Conservation (phyloP, 1,140 invertebrate species). For the Drosophila auraria region DNA sequence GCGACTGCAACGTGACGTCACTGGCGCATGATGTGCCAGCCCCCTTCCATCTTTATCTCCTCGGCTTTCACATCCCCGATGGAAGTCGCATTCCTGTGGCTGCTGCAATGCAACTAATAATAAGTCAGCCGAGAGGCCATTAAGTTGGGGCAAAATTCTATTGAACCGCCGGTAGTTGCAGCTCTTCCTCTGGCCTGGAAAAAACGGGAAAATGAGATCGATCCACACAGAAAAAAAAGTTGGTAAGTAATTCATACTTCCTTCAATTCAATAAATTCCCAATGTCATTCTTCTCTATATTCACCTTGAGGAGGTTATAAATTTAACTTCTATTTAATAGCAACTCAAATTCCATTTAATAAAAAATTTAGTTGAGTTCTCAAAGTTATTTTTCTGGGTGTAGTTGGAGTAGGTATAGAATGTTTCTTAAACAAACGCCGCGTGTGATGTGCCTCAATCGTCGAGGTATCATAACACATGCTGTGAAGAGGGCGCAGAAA, state of each 20-base stretch:
- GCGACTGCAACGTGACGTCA: constrained; percentile 44
- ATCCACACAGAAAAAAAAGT: background rate
- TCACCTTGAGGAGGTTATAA: no score
- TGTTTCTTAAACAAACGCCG: constrained; percentile 67
- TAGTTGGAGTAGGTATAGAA: constrained; percentile 1
- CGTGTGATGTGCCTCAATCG: constrained; percentile 71
- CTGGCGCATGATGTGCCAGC: background rate
- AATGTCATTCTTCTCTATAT: no score
- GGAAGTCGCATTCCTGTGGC: constrained; percentile 26
- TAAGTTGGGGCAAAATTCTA: constrained; percentile 43
- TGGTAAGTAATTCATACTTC: background rate
- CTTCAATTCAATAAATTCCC: no score
- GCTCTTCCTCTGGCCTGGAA: background rate
- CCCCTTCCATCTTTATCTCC: background rate
- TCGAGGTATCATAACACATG: constrained; percentile 43
- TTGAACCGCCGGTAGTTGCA: constrained; percentile 38
- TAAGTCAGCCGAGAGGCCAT: constrained; percentile 31
- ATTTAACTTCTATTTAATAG: no score
- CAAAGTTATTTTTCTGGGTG: constrained; percentile 5
- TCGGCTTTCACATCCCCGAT: constrained; percentile 6
- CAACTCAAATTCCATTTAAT: background rate
- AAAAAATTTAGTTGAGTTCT: background rate
- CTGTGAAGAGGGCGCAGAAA: constrained; percentile 33
- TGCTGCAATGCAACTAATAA: constrained; percentile 45
- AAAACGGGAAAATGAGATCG: constrained; percentile 17